Evolutionary conservation across 2,888 invertebrate genomes (phyloP).

Genomic region (Papilio protenor): DNA sequence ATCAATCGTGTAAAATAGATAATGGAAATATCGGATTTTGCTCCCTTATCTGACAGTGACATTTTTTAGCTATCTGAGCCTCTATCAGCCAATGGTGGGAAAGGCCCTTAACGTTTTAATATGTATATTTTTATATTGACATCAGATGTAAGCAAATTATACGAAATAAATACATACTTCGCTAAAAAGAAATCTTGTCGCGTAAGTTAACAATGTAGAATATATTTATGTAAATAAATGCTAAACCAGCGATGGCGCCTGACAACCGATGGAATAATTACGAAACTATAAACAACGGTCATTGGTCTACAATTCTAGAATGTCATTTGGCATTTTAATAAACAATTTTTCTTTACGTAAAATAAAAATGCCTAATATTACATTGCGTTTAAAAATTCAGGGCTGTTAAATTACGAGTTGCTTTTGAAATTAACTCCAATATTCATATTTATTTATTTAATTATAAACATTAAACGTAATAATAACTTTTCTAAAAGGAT

Average conservation of each 20-base stretch:
- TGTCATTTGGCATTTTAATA: conserved; percentile 18
- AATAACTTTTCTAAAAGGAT: neutral
- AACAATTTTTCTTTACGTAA: conserved; percentile 19
- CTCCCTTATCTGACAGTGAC: too few species aligned
- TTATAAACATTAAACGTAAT: neutral
- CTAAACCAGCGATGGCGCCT: conserved; percentile 9
- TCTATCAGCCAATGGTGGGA: too few species aligned
- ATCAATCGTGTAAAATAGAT: too few species aligned
- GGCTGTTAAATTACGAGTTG: neutral
- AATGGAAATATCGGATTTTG: too few species aligned
- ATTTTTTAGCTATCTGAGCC: too few species aligned
- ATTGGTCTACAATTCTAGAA: conserved; percentile 24
- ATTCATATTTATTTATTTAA: neutral
- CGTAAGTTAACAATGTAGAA: conserved; percentile 7
- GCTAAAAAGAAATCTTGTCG: neutral
- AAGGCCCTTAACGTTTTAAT: too few species aligned
- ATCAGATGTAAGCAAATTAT: neutral
- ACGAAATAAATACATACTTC: neutral
- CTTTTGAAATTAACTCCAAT: neutral
- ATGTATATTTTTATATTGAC: too few species aligned
- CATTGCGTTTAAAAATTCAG: conserved; percentile 16
- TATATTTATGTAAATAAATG: conserved; percentile 8
- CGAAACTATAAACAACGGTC: conserved; percentile 5
- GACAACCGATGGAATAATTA: conserved; percentile 10
- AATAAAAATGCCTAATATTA: neutral